phyloP scores from a whole-genome alignment of 2,113 vertebrate genomes.

The Rhinopomastus cyanomelas region DNA sequence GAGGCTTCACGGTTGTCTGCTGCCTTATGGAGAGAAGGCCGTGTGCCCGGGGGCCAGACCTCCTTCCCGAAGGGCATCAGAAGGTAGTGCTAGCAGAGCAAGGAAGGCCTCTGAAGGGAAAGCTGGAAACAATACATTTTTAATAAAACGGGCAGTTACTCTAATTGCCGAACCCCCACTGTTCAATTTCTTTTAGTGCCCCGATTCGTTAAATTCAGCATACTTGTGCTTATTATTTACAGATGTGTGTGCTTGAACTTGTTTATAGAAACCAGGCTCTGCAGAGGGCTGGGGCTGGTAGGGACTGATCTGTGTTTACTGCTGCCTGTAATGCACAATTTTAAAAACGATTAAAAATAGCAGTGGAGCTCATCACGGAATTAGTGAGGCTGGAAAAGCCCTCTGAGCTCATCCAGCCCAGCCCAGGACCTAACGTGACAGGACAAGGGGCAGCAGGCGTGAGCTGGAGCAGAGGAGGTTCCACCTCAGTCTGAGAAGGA shows the following conservation, averaged over 20 bases:
- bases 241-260: constrained; percentile 74
- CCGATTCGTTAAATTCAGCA: constrained; percentile 76
- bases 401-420: too few relatives aligned
- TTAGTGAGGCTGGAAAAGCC: not conserved
- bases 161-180: constrained; percentile 74
- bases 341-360: constrained; percentile 59
- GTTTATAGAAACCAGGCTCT: constrained; percentile 71
- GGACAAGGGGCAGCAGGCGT: too few relatives aligned
- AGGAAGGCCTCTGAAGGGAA: constrained; percentile 59
- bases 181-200: constrained; percentile 77
- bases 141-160: constrained; percentile 76
- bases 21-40: not conserved
- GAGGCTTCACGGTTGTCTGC: not conserved
- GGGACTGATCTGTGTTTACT: constrained; percentile 59
- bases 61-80: constrained; percentile 21
- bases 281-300: constrained; percentile 54
- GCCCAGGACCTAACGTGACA: too few relatives aligned
- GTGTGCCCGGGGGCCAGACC: not conserved
- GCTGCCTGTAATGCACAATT: constrained; percentile 65
- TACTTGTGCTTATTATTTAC: constrained; percentile 77
- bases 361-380: not conserved
- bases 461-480: too few relatives aligned
- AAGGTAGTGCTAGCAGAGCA: constrained; percentile 43
- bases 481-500: too few relatives aligned
- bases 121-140: constrained; percentile 74